Evolutionary conservation across 2,113 vertebrate species (phyloP).

Genomic region (Corvus moneduloides): DNA sequence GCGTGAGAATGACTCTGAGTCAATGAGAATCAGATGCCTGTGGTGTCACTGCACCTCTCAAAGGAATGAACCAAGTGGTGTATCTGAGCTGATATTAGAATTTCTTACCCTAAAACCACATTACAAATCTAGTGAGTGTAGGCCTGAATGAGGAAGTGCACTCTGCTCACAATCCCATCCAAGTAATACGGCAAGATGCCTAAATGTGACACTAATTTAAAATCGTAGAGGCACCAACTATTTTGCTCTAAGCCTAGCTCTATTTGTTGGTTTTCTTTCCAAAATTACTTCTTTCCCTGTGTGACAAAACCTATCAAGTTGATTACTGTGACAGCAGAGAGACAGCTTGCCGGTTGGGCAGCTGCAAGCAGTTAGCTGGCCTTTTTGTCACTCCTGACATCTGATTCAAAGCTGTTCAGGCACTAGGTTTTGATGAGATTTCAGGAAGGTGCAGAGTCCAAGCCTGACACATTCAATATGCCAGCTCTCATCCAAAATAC

Average conservation of each 20-base stretch:
- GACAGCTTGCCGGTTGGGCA: background rate
- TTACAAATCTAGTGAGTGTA: background rate
- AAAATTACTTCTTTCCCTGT: background rate
- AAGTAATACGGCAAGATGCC: accelerated
- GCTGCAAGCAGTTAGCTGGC: background rate
- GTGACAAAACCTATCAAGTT: background rate
- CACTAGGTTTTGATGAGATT: background rate
- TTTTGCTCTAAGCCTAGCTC: background rate
- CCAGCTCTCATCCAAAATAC: background rate
- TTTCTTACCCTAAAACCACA: background rate
- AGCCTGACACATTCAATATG: background rate
- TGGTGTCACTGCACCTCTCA: background rate
- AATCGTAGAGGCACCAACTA: background rate
- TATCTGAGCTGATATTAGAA: background rate
- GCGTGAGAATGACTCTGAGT: background rate
- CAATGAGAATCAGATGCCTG: background rate
- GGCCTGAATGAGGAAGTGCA: accelerated
- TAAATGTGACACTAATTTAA: background rate
- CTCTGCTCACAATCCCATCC: background rate
- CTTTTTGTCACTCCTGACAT: background rate
- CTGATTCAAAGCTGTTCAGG: background rate
- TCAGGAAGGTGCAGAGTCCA: background rate
- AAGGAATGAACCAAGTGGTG: background rate
- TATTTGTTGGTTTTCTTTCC: background rate
- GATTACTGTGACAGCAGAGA: background rate